A percentile compares a stretch with the other conserved stretches of the same genome.
Evolutionary conservation across 2,888 invertebrate genomes (phyloP).

Genomic region (Parnassius smintheus): DNA sequence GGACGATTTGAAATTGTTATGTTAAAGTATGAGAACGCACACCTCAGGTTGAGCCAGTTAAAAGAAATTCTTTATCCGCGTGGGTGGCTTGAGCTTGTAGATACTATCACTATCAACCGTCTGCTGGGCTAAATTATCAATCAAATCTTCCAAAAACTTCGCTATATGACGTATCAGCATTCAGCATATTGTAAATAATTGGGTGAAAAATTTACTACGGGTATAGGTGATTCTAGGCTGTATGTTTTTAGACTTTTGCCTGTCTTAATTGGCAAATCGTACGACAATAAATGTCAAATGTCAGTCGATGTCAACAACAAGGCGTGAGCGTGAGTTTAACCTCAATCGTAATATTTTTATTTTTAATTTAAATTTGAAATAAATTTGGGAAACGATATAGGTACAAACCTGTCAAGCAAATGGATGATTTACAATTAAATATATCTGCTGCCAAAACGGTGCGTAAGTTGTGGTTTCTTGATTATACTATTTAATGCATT

Average conservation of each 20-base stretch:
- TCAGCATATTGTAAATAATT: too few species aligned
- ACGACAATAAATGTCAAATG: too few species aligned
- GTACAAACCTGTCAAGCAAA: constrained; percentile 31
- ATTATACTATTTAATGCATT: not conserved
- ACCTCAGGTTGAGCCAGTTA: too few species aligned
- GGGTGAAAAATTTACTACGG: too few species aligned
- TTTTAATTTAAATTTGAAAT: not conserved
- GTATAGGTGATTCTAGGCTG: not conserved
- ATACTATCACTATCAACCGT: too few species aligned
- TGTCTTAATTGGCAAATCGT: not conserved
- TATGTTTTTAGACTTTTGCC: not conserved
- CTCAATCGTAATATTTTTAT: constrained; percentile 11
- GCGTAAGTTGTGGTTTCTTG: constrained; percentile 27
- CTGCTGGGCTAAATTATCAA: too few species aligned
- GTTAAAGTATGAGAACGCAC: too few species aligned
- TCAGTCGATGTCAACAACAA: constrained; percentile 12
- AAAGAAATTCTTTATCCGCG: too few species aligned
- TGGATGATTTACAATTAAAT: constrained; percentile 78
- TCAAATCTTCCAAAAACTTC: too few species aligned
- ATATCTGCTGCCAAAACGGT: constrained; percentile 64
- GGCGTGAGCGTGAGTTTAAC: constrained; percentile 27
- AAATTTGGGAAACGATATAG: not conserved
- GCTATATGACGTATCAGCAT: too few species aligned
- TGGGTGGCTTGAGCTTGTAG: too few species aligned
- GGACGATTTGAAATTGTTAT: too few species aligned